A percentile compares a stretch with the other conserved stretches of the same genome.
Evolutionary conservation across 64 coral and sea anemone genomes (phyloP).

Genomic region (Platygyra sinensis): DNA sequence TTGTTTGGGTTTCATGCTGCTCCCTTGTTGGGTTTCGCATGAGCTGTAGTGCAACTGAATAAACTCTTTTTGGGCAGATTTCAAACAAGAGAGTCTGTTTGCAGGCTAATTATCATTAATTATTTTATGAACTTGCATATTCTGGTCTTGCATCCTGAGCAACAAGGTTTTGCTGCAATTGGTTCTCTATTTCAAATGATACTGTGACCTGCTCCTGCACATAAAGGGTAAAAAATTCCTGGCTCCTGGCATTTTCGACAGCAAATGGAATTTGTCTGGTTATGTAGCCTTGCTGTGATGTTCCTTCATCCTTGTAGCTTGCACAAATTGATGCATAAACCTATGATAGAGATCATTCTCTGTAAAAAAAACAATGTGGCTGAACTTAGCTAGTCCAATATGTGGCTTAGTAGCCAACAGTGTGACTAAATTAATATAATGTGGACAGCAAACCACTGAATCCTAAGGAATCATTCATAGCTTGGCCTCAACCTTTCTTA

Average conservation of each 20-base stretch:
- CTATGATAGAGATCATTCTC: background rate
- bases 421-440: no score
- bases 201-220: background rate
- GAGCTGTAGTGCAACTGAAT: no score
- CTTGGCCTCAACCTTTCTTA: no score
- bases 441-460: no score
- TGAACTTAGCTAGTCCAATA: no score
- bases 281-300: background rate
- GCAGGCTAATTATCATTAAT: background rate
- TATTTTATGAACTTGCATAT: background rate
- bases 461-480: no score
- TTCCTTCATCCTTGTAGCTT: background rate
- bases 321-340: background rate
- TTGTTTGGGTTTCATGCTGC: no score
- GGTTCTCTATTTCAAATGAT: constrained; percentile 1
- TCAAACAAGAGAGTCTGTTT: background rate
- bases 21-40: no score
- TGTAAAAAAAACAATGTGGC: background rate
- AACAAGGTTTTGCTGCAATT: constrained; percentile 6
- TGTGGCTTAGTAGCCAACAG: no score
- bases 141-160: background rate
- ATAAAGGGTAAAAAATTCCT: background rate
- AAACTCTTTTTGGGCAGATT: background rate
- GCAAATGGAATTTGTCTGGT: constrained; percentile 4
- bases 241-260: background rate